Base-by-base conservation (phyloP, 2,113 vertebrate species). In the Ranitomeya variabilis region DNA sequence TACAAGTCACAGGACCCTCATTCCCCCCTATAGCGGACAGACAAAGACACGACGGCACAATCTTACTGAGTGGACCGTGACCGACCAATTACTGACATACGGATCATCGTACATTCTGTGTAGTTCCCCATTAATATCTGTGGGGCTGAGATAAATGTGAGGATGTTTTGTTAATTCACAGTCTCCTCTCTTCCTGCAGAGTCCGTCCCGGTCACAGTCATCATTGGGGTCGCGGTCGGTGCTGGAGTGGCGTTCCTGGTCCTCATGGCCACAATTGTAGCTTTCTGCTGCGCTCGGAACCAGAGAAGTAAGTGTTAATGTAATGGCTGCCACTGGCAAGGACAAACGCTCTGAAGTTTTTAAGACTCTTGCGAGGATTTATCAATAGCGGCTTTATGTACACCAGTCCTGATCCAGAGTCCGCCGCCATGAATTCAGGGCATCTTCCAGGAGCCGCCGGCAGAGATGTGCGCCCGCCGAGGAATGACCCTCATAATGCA, bases 191-290 rank as follows among this genome's bases (percentile, higher is more conserved):
- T 88, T 93, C 93, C 91, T 87, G 73, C 97, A 99, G 98, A 99
- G 90, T 97, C 98, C 0, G 96, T 99, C 90, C 98, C 98, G 0
- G 96, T 98, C 95, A 97, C 98, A 0, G 98, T 99, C 94, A 98
- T 99, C 95, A 99, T 99, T 26, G 98, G 98, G 1, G 98, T 99
- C 89, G 98, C 98, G 0, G 98, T 99, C 81, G 98, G 98, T 90
- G 98, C 97, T 0, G 98, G 99, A 0, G 98, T 99, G 91, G 98
- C 98, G 2, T 95, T 99, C 94, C 96, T 99, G 80, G 97, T 99
- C 91, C 94, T 99, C 91, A 96, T 99, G 96, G 98, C 97, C 92
- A 99, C 98, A 94, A 97, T 99, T 26, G 97, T 98, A 64, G 98
- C 98, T 10, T 99, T 99, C 95, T 99, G 98, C 94, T 99, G 98